Base-by-base conservation (phyloP, 2,888 invertebrate species). In the Drosophila demipolita region DNA sequence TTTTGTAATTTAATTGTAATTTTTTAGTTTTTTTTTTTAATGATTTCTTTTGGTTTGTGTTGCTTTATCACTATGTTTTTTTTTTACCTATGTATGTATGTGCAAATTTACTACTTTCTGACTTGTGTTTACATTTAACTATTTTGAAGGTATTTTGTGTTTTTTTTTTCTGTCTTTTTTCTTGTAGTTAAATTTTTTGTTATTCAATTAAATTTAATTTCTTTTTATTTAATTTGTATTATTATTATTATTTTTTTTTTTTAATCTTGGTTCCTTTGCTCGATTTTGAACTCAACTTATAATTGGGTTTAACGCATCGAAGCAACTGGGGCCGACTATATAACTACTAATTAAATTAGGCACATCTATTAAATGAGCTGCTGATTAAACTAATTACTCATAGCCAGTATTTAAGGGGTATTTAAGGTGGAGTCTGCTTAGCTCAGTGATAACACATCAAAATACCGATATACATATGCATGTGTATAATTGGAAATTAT, bases 71-170 rank as follows among this genome's bases (percentile, higher is more conserved):
- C 78, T 78, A 78, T 65, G 61, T 79, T 29, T 29, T 29, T 29
- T 29, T 29, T 75, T 55, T 55, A 54, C 53, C 55, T 74, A 77
- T 67, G 66, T 80, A 65, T 61, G 38, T 68, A 62, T 73, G 80
- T 78, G 80, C 80, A 80, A 62, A 64, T 80, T 81, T 65, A 57
- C 82, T 81, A 81, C 71, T 62, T 42, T 70, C 58, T 62, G 70
- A 70, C 53, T 67, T 65, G 73, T 82, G 72, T 77, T 77, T 77
- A 78, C 78, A 75, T 61, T 80, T 69, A 72, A 63, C 66, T 80
- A 80, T 69, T 57, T 77, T 66, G 35, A 66, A 67, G 50, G 53
- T 75, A 68, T 64, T 61, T 79, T 45, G 45, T 45, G 45, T 45
- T 62, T 45, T 58, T 68, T 68, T 62, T 45, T 58, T 68, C 32